These are phyloP conservation scores for Brevipalpus yothersi DNA, from an alignment of 1,140 invertebrate genomes.

Conservation along the genomic window DNA sequence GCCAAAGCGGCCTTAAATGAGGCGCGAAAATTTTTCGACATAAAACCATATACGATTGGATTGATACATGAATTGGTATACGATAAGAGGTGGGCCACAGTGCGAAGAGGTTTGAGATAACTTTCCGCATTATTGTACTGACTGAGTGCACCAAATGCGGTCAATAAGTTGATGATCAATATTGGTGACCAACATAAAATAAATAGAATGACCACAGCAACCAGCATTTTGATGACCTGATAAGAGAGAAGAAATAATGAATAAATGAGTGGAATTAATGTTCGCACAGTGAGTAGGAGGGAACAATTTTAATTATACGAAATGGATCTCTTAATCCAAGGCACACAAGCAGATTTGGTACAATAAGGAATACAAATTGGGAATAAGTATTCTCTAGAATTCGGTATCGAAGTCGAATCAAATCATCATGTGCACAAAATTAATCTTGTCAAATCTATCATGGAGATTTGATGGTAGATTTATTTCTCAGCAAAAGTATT, in stretches of 20 bases:
- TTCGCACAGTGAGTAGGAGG: no score
- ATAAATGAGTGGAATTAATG: no score
- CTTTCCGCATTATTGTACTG: slow-evolving; percentile 22
- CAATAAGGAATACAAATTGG: no score
- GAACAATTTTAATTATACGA: no score
- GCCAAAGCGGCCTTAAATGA: slow-evolving; percentile 27
- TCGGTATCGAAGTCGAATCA: no score
- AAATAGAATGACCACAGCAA: slow-evolving; percentile 39
- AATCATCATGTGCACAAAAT: no score
- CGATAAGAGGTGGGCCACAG: slow-evolving; percentile 34
- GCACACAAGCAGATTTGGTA: no score
- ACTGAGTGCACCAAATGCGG: slow-evolving; percentile 27
- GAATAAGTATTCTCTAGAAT: no score
- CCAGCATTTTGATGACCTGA: slow-evolving; percentile 42
- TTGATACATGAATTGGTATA: slow-evolving; percentile 51
- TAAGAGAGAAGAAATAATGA: not conserved
- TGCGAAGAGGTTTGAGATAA: slow-evolving; percentile 31
- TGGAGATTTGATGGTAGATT: no score
- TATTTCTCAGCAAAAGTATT: no score
- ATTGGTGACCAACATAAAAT: slow-evolving; percentile 39
- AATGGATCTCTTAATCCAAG: no score
- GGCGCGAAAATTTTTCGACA: slow-evolving; percentile 48
- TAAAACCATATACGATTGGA: slow-evolving; percentile 51
- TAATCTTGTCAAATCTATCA: no score
- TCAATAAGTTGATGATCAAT: slow-evolving; percentile 36